Percentiles rank a stretch among this genome's conserved stretches.
These are phyloP conservation scores for Strix aluco DNA, from an alignment of 2,113 vertebrate species.

Conservation along the genomic window DNA sequence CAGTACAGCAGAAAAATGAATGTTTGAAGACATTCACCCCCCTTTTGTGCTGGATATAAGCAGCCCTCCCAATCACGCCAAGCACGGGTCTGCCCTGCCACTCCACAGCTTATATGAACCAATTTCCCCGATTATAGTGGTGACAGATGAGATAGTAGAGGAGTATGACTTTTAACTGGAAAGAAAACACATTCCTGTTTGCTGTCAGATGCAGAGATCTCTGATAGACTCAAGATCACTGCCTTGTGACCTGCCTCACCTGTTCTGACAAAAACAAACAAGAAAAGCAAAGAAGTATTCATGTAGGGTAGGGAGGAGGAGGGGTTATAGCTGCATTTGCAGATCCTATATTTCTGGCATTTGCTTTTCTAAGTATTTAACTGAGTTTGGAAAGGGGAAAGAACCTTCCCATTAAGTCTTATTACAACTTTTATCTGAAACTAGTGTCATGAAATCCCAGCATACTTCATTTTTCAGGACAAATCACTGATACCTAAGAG, in stretches of 20 bases:
- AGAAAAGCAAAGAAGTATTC: background rate
- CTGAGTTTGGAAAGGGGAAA: background rate
- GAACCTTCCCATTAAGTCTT: background rate
- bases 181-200: background rate
- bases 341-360: background rate
- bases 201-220: background rate
- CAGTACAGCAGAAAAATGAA: background rate
- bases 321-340: background rate
- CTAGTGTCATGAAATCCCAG: background rate
- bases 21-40: background rate
- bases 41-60: background rate
- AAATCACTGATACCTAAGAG: background rate
- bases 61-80: background rate
- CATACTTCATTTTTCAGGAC: background rate
- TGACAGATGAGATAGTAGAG: background rate
- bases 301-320: background rate
- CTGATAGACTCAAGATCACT: background rate
- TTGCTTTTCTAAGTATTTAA: background rate
- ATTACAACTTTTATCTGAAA: background rate
- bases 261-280: background rate
- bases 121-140: background rate
- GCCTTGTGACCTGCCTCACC: background rate
- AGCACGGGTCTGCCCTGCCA: background rate
- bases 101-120: background rate
- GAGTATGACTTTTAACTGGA: background rate